Evolutionary conservation across 1,140 invertebrate genomes (phyloP).

Genomic region (Ostrea edulis): DNA sequence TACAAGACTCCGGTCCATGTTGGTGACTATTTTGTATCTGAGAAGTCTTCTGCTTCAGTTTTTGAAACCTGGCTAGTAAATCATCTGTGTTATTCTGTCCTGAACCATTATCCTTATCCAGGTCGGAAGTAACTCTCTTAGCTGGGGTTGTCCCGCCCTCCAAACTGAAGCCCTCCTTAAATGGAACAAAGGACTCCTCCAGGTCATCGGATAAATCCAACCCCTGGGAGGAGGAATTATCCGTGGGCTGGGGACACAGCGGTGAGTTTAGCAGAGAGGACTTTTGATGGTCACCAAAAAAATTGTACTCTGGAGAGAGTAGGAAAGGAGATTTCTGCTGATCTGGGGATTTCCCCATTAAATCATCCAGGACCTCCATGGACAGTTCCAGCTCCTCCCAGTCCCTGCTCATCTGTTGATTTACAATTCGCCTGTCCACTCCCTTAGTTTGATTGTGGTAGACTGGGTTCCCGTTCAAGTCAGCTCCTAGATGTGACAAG

Average conservation of each 20-base stretch:
- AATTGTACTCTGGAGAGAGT: background rate
- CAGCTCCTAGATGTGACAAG: background rate
- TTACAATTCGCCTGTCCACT: background rate
- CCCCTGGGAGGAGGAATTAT: background rate
- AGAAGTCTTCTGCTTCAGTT: background rate
- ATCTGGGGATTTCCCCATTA: conserved; percentile 21
- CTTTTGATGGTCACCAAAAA: background rate
- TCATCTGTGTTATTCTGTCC: background rate
- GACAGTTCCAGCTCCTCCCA: conserved; percentile 2
- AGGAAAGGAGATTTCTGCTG: background rate
- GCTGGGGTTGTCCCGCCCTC: conserved; percentile 21
- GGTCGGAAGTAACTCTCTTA: background rate
- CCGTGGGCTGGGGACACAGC: background rate
- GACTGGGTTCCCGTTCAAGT: conserved; percentile 18
- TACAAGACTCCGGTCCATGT: too few relatives aligned
- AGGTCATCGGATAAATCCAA: background rate
- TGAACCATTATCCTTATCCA: background rate
- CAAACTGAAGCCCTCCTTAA: conserved; percentile 9
- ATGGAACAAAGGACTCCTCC: conserved; percentile 11
- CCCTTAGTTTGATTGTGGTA: background rate
- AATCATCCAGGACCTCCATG: background rate
- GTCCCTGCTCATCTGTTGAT: background rate
- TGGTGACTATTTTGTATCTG: background rate
- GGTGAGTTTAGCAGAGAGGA: background rate
- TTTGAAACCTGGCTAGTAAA: background rate